Base-by-base conservation (phyloP, 1,140 invertebrate species). In the Panagrolaimus sp. region DNA sequence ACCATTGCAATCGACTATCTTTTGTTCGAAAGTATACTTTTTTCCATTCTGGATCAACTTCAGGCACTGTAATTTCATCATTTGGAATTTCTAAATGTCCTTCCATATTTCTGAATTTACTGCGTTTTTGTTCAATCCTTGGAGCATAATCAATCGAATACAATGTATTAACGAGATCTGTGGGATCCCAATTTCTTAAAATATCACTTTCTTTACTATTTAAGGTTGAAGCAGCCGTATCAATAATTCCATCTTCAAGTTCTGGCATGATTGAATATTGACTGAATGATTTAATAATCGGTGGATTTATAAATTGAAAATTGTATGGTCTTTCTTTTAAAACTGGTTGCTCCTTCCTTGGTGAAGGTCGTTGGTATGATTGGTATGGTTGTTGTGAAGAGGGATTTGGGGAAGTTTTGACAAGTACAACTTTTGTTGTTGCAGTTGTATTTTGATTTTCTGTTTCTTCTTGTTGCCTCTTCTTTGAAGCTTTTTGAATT, bases 1-100 rank as follows among this genome's bases (percentile, higher is more conserved):
- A 82, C 70, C 80, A 81, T 53, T 81, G 79, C 57, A 82, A 72
- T 42, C 80, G 66, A n/a, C 80, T 81, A 43, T 82, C 80, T 62
- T 75, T 77, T 25, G 73, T 80, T 20, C 79, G 47, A 23, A 82
- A 81, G 43, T 75, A 75, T 16, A 53, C 14, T 64, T 68, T 68
- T 47, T 72, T 72, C 72, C 76, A 80, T 51, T 67, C 63, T 25
- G 76, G 70, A 27, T 79, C 73, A 13, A 81, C 38, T 45, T 76
- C 78, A 42, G 71, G 70, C 27, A 68, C 53, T 25, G 65, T 61
- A 20, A 45, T 63, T 20, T 76, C 78, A n/a, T 74, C 64, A 9
- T 71, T 70, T 9, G 75, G 75, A 27, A 82, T 70, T 65, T 82
- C 80, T 45, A 82, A 47, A 65, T 82, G 80, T 0, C 80, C 80